Percentiles rank a stretch among this genome's conserved stretches.
phyloP scores from a whole-genome alignment of 1,140 invertebrate species.

The Drosophila kikkawai region DNA sequence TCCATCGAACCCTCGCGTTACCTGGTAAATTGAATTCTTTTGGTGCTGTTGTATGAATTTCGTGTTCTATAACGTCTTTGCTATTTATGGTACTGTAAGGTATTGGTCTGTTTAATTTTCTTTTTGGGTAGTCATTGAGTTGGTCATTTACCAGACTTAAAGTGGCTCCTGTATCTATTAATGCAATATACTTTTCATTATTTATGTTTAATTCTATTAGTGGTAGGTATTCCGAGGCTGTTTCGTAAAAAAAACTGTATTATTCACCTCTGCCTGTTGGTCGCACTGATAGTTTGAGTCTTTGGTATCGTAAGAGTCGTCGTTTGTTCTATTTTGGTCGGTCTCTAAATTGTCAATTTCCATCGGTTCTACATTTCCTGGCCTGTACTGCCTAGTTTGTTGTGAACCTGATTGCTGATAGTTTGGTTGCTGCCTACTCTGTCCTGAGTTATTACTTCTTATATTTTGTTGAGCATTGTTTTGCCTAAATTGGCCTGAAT shows the following conservation, averaged over 20 bases:
- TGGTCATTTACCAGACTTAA: too few relatives aligned
- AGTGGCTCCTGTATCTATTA: too few relatives aligned
- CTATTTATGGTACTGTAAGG: too few relatives aligned
- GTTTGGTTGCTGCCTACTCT: background rate
- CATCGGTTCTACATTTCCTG: background rate
- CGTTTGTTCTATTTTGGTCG: background rate
- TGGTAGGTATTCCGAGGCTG: background rate
- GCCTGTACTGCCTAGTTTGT: background rate
- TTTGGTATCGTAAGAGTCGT: too few relatives aligned
- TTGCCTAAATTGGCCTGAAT: background rate
- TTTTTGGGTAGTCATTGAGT: too few relatives aligned
- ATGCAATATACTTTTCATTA: too few relatives aligned
- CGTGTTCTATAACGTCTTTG: too few relatives aligned
- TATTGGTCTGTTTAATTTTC: too few relatives aligned
- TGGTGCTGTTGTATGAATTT: too few relatives aligned
- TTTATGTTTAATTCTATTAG: background rate
- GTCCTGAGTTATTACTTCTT: background rate
- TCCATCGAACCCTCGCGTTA: too few relatives aligned
- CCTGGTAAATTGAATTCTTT: too few relatives aligned
- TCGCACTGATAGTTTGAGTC: background rate
- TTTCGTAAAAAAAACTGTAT: conserved; percentile 1
- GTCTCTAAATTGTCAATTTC: background rate
- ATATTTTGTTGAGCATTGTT: background rate
- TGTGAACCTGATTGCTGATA: too few relatives aligned
- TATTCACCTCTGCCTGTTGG: background rate